Conservation (phyloP, 2,888 invertebrate species). For the Ceratothoa steindachneri region DNA sequence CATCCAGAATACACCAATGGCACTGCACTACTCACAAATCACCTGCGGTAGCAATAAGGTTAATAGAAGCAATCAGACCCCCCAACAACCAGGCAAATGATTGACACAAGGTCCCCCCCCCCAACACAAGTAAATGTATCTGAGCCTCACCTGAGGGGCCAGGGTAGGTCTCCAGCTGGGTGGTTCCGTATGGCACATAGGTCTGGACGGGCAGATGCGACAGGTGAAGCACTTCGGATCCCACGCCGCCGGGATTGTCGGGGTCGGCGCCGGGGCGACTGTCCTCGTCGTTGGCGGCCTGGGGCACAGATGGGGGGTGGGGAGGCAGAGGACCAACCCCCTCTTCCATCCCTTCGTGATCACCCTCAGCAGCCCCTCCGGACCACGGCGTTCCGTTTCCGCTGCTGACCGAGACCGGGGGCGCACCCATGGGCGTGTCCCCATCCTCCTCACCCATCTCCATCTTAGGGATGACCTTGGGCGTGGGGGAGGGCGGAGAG, state of each 20-base stretch:
- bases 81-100: too few relatives aligned
- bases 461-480: slow-evolving; percentile 18
- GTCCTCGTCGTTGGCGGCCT: slow-evolving; percentile 22
- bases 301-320: too few relatives aligned
- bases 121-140: too few relatives aligned
- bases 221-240: slow-evolving; percentile 33
- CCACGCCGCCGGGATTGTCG: slow-evolving; percentile 12
- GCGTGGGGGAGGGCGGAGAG: slow-evolving; percentile 23
- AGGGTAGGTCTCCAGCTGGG: slow-evolving; percentile 43
- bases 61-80: too few relatives aligned
- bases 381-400: slow-evolving; percentile 13
- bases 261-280: neutral
- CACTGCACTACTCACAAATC: too few relatives aligned
- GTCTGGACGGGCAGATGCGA: slow-evolving; percentile 44
- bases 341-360: slow-evolving; percentile 35
- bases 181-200: slow-evolving; percentile 45
- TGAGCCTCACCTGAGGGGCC: slow-evolving; percentile 46
- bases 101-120: too few relatives aligned
- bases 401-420: slow-evolving; percentile 6
- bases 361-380: slow-evolving; percentile 24
- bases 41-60: too few relatives aligned
- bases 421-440: slow-evolving; percentile 25
- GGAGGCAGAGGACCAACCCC: neutral
- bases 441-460: slow-evolving; percentile 42
- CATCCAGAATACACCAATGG: too few relatives aligned